These are phyloP conservation scores for Platyscapa corneri DNA, from an alignment of 1,140 invertebrate species.

Conservation along the genomic window DNA sequence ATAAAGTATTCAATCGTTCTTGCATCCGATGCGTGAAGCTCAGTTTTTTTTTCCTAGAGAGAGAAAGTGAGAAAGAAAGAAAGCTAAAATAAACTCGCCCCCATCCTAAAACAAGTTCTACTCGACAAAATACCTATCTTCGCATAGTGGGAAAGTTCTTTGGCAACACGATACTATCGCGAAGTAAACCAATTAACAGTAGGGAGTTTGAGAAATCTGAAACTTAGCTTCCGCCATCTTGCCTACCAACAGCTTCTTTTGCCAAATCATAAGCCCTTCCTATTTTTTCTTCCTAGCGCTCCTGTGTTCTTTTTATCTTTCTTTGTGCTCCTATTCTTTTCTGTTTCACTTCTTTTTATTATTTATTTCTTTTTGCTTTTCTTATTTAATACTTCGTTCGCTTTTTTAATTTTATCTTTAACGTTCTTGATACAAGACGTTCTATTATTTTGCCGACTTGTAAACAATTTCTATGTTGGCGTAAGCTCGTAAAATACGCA, in stretches of 20 bases:
- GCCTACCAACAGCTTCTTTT: slow-evolving; percentile 57
- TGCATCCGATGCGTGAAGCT: slow-evolving; percentile 26
- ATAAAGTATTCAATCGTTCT: slow-evolving; percentile 49
- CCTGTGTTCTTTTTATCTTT: neutral
- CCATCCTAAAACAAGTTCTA: slow-evolving; percentile 54
- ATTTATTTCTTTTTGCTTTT: neutral
- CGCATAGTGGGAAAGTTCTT: slow-evolving; percentile 55
- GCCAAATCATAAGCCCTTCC: slow-evolving; percentile 58
- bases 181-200: slow-evolving; percentile 67
- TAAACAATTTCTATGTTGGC: neutral
- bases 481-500: neutral
- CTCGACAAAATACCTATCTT: slow-evolving; percentile 56
- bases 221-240: slow-evolving; percentile 56
- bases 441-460: neutral
- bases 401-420: neutral
- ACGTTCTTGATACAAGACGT: neutral
- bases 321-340: neutral
- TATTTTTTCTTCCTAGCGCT: neutral
- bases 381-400: neutral
- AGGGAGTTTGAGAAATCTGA: slow-evolving; percentile 59
- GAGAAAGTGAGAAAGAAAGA: neutral
- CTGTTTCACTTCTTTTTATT: neutral
- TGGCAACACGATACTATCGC: slow-evolving; percentile 58
- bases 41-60: neutral
- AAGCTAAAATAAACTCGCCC: neutral